These are phyloP conservation scores for Resseliella maxima DNA, from an alignment of 2,888 invertebrate species.

Conservation along the genomic window DNA sequence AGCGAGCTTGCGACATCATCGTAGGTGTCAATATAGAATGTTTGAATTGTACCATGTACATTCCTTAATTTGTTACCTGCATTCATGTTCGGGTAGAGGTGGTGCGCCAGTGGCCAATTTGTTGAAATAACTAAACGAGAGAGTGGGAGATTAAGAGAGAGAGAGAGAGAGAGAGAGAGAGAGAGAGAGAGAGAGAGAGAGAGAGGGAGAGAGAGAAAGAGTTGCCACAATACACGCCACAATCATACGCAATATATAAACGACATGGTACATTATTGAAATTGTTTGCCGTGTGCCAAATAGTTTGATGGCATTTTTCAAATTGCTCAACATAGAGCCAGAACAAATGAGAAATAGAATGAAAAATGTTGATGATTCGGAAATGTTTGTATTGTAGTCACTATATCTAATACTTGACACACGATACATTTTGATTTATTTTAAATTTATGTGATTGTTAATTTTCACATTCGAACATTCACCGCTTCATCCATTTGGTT, in stretches of 20 bases:
- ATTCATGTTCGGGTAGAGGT: not conserved
- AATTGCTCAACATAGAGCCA: constrained; percentile 31
- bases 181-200: too few species aligned
- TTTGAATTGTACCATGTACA: not conserved
- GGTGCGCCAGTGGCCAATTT: constrained; percentile 47
- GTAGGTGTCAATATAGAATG: not conserved
- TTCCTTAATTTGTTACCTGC: constrained; percentile 29
- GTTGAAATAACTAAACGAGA: not conserved
- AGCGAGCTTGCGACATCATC: not conserved
- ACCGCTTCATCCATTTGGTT: not conserved
- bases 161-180: too few species aligned
- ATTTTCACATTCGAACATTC: constrained; percentile 1
- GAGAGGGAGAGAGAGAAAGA: too few species aligned
- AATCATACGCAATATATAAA: too few species aligned
- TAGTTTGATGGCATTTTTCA: constrained; percentile 12
- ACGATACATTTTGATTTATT: constrained; percentile 42
- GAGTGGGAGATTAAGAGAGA: too few species aligned
- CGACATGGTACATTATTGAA: constrained; percentile 27
- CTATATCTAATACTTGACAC: not conserved
- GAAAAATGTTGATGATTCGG: not conserved
- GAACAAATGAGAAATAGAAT: too few species aligned
- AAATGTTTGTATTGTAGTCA: constrained; percentile 7
- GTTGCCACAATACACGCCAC: too few species aligned
- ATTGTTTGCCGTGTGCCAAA: constrained; percentile 40
- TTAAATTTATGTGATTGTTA: constrained; percentile 37